phyloP scores from a whole-genome alignment of 1,140 invertebrate genomes.

The Caerostris extrusa region DNA sequence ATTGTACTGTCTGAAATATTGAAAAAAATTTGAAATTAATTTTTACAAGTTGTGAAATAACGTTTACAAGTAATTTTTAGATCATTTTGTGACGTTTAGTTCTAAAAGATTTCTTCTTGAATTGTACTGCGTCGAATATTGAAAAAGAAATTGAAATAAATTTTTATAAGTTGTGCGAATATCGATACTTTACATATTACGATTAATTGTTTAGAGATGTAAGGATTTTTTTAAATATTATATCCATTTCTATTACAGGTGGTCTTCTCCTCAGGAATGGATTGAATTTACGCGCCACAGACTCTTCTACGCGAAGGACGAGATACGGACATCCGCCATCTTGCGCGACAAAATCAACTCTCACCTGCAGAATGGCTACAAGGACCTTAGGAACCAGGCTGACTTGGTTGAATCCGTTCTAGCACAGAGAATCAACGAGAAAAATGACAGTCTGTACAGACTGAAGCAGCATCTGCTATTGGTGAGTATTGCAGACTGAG shows the following conservation, averaged over 20 bases:
- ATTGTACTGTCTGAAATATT: no score
- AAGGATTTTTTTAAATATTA: no score
- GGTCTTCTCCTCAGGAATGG: constrained; percentile 76
- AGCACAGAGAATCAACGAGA: constrained; percentile 52
- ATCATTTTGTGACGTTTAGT: no score
- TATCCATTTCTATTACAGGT: background rate
- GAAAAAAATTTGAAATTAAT: no score
- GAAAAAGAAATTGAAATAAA: no score
- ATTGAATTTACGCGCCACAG: constrained; percentile 58
- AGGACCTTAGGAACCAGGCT: constrained; percentile 58
- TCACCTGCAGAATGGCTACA: constrained; percentile 48
- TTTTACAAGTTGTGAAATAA: no score
- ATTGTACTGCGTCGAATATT: no score
- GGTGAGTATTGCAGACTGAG: constrained; percentile 17
- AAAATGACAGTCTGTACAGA: constrained; percentile 62
- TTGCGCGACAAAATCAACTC: constrained; percentile 60
- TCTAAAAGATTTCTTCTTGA: no score
- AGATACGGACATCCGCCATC: constrained; percentile 23
- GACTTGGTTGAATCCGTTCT: constrained; percentile 56
- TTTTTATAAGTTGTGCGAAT: no score
- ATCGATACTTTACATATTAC: no score
- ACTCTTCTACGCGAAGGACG: constrained; percentile 44
- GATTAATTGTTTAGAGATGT: no score
- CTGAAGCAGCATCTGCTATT: constrained; percentile 63
- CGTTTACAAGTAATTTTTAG: no score